phyloP scores from a whole-genome alignment of 2,888 invertebrate genomes.

The Monochamus alternatus region DNA sequence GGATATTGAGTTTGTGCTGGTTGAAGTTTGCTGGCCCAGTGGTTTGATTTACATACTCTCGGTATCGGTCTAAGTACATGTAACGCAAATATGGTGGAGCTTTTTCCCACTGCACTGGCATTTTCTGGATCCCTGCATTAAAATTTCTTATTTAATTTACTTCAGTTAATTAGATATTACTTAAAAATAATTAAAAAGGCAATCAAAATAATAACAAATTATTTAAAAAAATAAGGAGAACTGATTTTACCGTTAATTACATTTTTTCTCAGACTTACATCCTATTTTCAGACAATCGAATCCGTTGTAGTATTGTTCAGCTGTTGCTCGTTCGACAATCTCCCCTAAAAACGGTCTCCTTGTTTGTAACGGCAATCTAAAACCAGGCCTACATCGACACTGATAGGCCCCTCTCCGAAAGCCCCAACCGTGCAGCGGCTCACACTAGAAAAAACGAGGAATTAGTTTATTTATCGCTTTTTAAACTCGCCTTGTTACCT shows the following conservation, averaged over 20 bases:
- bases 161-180: too few species aligned
- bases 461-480: not conserved
- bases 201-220: too few species aligned
- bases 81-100: constrained; percentile 81
- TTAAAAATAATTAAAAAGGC: too few species aligned
- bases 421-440: constrained; percentile 97
- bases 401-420: constrained; percentile 96
- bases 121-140: constrained; percentile 84
- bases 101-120: constrained; percentile 88
- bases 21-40: constrained; percentile 79
- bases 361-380: constrained; percentile 88
- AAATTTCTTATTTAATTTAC: not conserved
- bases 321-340: constrained; percentile 93
- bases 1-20: constrained; percentile 81
- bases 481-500: constrained; percentile 73
- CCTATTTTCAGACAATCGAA: constrained; percentile 94
- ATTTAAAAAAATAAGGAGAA: not conserved
- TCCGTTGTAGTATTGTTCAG: constrained; percentile 93
- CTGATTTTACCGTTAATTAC: not conserved
- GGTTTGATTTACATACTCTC: constrained; percentile 83
- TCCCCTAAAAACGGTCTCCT: constrained; percentile 94
- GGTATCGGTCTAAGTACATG: constrained; percentile 81
- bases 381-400: constrained; percentile 93
- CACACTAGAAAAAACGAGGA: constrained; percentile 79
- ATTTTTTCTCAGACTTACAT: constrained; percentile 77